phyloP scores from a whole-genome alignment of 2,113 vertebrate genomes.

The Eulemur rufifrons region DNA sequence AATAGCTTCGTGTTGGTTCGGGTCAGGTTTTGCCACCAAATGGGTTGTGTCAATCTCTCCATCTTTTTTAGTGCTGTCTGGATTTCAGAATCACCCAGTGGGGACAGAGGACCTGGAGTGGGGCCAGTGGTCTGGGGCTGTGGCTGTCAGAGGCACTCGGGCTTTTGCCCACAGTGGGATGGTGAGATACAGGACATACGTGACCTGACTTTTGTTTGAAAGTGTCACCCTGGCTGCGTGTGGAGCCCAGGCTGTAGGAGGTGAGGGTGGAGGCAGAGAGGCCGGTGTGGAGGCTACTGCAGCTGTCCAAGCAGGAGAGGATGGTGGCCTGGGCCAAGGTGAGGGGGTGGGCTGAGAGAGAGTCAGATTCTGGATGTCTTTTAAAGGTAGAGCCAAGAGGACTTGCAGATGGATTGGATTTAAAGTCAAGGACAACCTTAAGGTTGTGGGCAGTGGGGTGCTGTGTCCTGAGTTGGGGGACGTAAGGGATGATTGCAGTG shows the following conservation, averaged over 20 bases:
- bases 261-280: background rate
- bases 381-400: background rate
- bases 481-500: background rate
- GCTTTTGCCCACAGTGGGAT: background rate
- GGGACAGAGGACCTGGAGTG: background rate
- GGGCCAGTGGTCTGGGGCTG: background rate
- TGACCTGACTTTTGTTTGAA: background rate
- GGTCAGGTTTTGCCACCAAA: background rate
- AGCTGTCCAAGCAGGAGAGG: background rate
- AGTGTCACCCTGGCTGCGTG: rapidly evolving
- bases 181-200: background rate
- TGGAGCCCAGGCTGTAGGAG: background rate
- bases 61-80: background rate
- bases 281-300: background rate
- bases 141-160: background rate
- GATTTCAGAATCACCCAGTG: background rate
- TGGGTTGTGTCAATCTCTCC: background rate
- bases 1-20: background rate
- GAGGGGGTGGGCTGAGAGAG: background rate
- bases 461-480: background rate
- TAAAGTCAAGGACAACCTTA: background rate
- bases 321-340: background rate
- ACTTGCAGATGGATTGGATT: background rate
- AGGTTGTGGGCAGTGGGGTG: rapidly evolving
- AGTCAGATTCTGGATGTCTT: background rate